These are phyloP conservation scores for Lepus europaeus DNA, from an alignment of 2,113 vertebrate genomes.

Conservation along the genomic window DNA sequence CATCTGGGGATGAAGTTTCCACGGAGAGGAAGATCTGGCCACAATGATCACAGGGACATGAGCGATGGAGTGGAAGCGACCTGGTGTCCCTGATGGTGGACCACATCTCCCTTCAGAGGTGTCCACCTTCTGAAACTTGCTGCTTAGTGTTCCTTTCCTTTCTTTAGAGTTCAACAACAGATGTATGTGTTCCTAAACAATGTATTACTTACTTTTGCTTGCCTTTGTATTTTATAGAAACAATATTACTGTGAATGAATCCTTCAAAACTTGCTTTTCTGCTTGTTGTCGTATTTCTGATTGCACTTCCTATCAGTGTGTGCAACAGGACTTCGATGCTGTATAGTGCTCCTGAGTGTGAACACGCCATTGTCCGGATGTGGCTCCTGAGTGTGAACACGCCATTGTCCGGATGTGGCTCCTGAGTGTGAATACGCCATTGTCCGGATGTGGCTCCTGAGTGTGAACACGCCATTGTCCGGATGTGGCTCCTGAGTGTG, in stretches of 20 bases:
- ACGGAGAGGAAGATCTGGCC: not conserved
- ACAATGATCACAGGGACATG: not conserved
- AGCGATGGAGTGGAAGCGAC: not conserved
- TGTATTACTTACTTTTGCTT: not conserved
- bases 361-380: not conserved
- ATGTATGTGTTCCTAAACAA: not conserved
- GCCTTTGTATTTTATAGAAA: not conserved
- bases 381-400: not conserved
- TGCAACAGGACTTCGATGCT: not conserved
- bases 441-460: too few relatives aligned
- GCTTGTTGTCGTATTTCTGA: not conserved
- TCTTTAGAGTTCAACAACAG: not conserved
- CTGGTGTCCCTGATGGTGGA: not conserved
- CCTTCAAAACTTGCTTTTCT: not conserved
- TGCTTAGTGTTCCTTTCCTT: not conserved
- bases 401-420: not conserved
- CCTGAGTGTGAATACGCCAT: not conserved
- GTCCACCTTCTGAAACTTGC: not conserved
- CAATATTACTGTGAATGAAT: not conserved
- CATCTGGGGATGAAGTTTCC: not conserved
- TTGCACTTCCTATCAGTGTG: not conserved
- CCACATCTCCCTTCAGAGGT: not conserved
- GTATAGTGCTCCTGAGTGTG: not conserved
- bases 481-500: too few relatives aligned
- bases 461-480: too few relatives aligned